Base-by-base conservation (phyloP, 64 coral and sea anemone genomes). In the Pocillopora verrucosa region DNA sequence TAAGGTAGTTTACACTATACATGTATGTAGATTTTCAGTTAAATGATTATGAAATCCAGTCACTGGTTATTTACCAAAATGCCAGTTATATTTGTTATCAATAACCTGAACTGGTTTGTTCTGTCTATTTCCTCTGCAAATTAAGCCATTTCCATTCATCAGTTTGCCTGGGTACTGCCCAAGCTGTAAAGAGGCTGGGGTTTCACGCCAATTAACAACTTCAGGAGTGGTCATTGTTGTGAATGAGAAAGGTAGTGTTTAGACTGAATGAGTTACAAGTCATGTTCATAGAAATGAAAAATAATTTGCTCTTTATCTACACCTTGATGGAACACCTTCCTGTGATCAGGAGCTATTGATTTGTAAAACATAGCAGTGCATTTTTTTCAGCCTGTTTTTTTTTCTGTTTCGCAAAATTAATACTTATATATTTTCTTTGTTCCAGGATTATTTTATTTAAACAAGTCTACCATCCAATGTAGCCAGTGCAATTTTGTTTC, bases 371-470 rank as follows among this genome's bases (percentile, higher is more conserved):
- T 37, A 61, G 62, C 64, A 84, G 56, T 19, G 58, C 25, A 22
- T 77, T 77, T 61, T 78, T 59, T 45, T 67, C 5, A 3, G 1
- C 12, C 17, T 56, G 45, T 74, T 82, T 73, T 82, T 38, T n/a
- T n/a, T n/a, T n/a, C n/a, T n/a, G n/a, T n/a, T n/a, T n/a, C n/a
- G n/a, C n/a, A n/a, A n/a, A 30, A 24, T 26, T 74, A 35, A 82
- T 74, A 35, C 30, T 62, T 77, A 24, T 77, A 24, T 82, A 24
- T 38, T 78, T 86, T 9, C 16, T 86, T 17, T 41, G 22, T 74
- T 79, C 0, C 61, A 88, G 91, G 91, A 68, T 65, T 86, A 75
- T 94, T 76, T 85, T 87, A 94, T 61, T 89, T 89, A 58, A 94
- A 73, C 87, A 91, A 65, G 24, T 76, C 36, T 76, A 61, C 25